Evolutionary conservation across 2,797 vertebrate species (phyloP), one percentile per base, ranked within the genome.

Genomic region (Hirundo rustica): DNA sequence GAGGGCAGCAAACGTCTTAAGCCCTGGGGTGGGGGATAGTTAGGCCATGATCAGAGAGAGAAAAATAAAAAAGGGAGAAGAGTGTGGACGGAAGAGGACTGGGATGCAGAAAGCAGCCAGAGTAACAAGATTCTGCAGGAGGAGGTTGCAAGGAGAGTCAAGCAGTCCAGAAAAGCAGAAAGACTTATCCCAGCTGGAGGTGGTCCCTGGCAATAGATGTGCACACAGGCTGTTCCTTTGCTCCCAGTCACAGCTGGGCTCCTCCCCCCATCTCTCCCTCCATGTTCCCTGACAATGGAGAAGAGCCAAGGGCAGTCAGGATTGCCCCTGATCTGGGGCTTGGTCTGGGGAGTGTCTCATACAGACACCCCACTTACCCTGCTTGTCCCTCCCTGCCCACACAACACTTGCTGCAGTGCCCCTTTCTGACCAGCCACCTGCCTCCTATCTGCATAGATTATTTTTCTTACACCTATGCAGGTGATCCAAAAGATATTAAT

Each of bases 351-450:
- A 5, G 8, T 50, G 34, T 17, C n/a, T 91, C 38, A 29, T 47
- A 65, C 1, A 2, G 44, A 57, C 38, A 51, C 9, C 5, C 4
- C 0, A 0, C 23, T 0, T 0, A 40, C 26, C 5, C 16, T 38
- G 26, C 27, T 38, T 34, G 8, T 36, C n/a, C 51, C 21, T 36
- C n/a, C 51, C 25, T 85, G 32, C 34, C 54, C 34, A 34, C 3
- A 7, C 61, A 66, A 57, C 6, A 2, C n/a, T 58, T 1, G 1
- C 30, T 1, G 1, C 38, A 32, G 38, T 14, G 42, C 26, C 29
- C 26, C 22, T 58, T 79, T 55, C 72, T 78, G 32, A 78, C 61
- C 48, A 67, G n/a, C 23, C 47, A 92, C 38, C 50, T 72, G 45
- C 47, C 47, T 85, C 25, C 19, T 65, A 9, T 38, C 30, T 57